These are phyloP conservation scores for Chrysomela aeneicollis DNA, from an alignment of 2,888 invertebrate genomes.

Conservation along the genomic window DNA sequence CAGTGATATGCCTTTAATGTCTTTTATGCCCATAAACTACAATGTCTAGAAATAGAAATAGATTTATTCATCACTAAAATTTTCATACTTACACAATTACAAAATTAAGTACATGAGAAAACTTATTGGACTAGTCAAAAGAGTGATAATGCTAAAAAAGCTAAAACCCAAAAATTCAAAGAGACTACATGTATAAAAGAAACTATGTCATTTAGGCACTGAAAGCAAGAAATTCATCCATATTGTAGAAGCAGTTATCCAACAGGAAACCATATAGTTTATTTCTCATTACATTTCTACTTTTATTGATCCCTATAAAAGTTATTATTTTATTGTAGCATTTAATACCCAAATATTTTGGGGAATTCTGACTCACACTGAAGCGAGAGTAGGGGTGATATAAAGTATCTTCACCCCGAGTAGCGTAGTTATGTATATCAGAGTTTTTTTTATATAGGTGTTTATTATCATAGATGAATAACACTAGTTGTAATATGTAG, in stretches of 20 bases:
- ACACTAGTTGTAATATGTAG: slow-evolving; percentile 6
- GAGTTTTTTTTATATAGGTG: too few relatives aligned
- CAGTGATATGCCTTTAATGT: too few relatives aligned
- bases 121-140: too few relatives aligned
- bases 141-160: too few relatives aligned
- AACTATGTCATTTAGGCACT: too few relatives aligned
- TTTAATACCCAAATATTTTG: slow-evolving; percentile 11
- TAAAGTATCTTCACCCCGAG: slow-evolving; percentile 4
- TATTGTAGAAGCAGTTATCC: slow-evolving; percentile 9
- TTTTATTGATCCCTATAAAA: slow-evolving; percentile 12
- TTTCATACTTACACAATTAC: slow-evolving; percentile 8
- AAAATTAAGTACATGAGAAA: not conserved
- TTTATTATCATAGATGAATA: not conserved
- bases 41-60: slow-evolving; percentile 6
- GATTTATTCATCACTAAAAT: slow-evolving; percentile 8
- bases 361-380: slow-evolving; percentile 13
- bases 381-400: slow-evolving; percentile 5
- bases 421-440: slow-evolving; percentile 10
- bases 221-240: too few relatives aligned
- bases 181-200: too few relatives aligned
- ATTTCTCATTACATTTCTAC: slow-evolving; percentile 9
- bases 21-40: too few relatives aligned
- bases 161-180: too few relatives aligned
- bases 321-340: slow-evolving; percentile 9
- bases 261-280: slow-evolving; percentile 6